Base-by-base conservation (phyloP, 2,113 vertebrate species). In the Hemicordylus capensis region DNA sequence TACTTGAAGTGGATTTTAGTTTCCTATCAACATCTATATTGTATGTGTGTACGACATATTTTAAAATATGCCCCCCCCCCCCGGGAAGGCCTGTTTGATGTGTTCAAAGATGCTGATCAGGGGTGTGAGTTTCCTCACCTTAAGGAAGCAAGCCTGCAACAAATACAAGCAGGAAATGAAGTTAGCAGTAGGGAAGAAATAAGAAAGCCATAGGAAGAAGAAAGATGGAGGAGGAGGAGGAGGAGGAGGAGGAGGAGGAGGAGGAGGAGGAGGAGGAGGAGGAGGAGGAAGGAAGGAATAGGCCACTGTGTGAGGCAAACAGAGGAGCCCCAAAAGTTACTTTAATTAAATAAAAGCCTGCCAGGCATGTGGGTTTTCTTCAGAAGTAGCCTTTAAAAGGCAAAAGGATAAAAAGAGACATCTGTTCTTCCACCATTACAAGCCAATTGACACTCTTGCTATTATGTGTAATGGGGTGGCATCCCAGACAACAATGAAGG, bases 31-130 rank as follows among this genome's bases (percentile, higher is more conserved):
- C 42, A 58, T 42, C 51, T 59, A n/a, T 28, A 15, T 70, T 4
- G 22, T 56, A 7, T 75, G 48, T 28, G 44, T 22, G 37, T 28
- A 39, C 12, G 14, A 26, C 22, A 46, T 91, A 85, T 8, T 61
- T 90, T 92, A 4, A 63, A 76, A n/a, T n/a, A n/a, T n/a, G n/a
- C n/a, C n/a, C n/a, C n/a, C n/a, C n/a, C n/a, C n/a, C n/a, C n/a
- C n/a, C 70, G 24, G 76, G 91, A 88, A 59, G 88, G 56, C 6
- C 42, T 72, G 51, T 80, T 74, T 95, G 81, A 93, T 93, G 84
- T 89, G 42, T 56, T 81, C 83, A 87, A 86, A 95, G 80, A 83
- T 90, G 90, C 83, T 92, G 89, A 79, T 91, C 80, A 72, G 89
- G 90, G 93, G n/a, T 91, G 48, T 88, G 93, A 91, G 72, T 85